Conservation (phyloP, 2,888 invertebrate genomes). For the Nomada ferruginata region DNA sequence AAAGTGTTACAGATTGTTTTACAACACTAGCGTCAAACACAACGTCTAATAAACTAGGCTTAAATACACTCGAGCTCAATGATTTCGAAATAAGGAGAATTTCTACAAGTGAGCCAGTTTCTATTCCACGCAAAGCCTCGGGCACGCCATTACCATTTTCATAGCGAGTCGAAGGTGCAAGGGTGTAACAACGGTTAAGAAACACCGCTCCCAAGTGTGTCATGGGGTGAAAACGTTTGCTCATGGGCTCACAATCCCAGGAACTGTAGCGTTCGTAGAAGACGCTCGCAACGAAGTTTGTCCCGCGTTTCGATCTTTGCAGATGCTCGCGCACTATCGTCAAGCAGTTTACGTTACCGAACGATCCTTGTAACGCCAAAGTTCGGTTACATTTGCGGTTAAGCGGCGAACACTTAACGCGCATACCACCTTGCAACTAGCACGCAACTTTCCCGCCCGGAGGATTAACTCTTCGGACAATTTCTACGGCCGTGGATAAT, state of each 20-base stretch:
- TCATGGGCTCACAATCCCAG: slow-evolving; percentile 34
- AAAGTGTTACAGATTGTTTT: too few relatives aligned
- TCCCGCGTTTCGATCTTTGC: slow-evolving; percentile 67
- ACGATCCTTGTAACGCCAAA: slow-evolving; percentile 59
- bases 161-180: slow-evolving; percentile 28
- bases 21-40: too few relatives aligned
- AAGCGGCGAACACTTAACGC: slow-evolving; percentile 68
- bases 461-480: slow-evolving; percentile 69
- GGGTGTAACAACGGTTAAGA: slow-evolving; percentile 21
- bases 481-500: slow-evolving; percentile 67
- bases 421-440: slow-evolving; percentile 51
- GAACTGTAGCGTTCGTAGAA: slow-evolving; percentile 52
- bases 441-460: slow-evolving; percentile 65
- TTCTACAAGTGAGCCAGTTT: background rate
- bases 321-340: slow-evolving; percentile 46
- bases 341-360: slow-evolving; percentile 63
- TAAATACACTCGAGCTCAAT: background rate
- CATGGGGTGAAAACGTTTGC: slow-evolving; percentile 51
- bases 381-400: slow-evolving; percentile 74
- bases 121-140: background rate
- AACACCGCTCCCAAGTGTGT: slow-evolving; percentile 30
- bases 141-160: slow-evolving; percentile 4
- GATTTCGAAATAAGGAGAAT: background rate
- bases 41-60: too few relatives aligned
- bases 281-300: slow-evolving; percentile 63